Conservation (phyloP, 1,140 invertebrate species). For the Ostrea denselamellosa region DNA sequence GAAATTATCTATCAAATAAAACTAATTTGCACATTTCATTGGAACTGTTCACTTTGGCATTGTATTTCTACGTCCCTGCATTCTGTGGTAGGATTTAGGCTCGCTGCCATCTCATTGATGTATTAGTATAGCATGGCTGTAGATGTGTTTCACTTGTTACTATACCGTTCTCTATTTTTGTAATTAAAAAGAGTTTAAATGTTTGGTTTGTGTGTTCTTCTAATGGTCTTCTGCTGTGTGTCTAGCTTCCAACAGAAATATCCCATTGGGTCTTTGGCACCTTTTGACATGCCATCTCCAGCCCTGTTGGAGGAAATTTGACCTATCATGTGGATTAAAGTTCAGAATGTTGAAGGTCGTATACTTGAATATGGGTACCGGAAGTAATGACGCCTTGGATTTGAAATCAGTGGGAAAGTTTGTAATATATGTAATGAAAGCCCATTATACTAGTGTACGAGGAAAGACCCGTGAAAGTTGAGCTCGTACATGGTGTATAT, state of each 20-base stretch:
- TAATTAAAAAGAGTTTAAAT: constrained; percentile 11
- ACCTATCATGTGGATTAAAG: too few species aligned
- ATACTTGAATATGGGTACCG: too few species aligned
- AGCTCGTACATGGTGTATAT: too few species aligned
- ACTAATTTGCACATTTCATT: not conserved
- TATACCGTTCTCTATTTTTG: constrained; percentile 3
- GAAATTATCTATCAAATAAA: not conserved
- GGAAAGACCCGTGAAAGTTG: too few species aligned
- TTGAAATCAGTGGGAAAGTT: too few species aligned
- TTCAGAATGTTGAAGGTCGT: too few species aligned
- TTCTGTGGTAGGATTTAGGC: not conserved
- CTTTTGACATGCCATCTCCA: not conserved
- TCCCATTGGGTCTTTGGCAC: too few species aligned
- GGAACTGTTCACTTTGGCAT: not conserved
- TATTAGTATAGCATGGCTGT: not conserved
- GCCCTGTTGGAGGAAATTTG: not conserved
- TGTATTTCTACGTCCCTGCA: not conserved
- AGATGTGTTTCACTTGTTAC: not conserved
- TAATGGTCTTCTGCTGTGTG: not conserved
- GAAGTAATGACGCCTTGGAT: too few species aligned
- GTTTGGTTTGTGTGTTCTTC: not conserved
- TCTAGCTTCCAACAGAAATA: not conserved
- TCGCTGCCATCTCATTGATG: not conserved
- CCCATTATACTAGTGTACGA: too few species aligned
- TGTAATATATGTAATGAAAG: too few species aligned